Percentiles rank a stretch among this genome's conserved stretches.
Evolutionary conservation across 2,888 invertebrate species (phyloP).

Genomic region (Temnothorax ravouxi): DNA sequence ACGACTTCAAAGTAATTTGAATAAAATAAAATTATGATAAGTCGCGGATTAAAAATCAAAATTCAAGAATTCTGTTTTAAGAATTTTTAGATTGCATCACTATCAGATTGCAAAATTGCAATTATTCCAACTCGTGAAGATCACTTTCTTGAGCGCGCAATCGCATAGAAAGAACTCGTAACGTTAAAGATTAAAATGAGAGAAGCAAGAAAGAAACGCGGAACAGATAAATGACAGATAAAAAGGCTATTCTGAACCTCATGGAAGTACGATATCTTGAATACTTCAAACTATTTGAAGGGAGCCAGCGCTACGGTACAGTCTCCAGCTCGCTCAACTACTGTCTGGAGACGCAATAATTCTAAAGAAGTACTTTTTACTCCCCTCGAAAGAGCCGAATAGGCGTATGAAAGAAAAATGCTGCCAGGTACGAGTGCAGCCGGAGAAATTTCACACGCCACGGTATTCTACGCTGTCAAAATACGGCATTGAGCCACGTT

Average conservation of each 20-base stretch:
- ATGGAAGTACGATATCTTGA: constrained; percentile 24
- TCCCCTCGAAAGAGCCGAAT: not conserved
- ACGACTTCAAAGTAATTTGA: not conserved
- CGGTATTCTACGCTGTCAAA: constrained; percentile 84
- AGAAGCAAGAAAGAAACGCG: not conserved
- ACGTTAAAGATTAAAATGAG: constrained; percentile 20
- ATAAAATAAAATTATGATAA: not conserved
- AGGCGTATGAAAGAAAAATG: constrained; percentile 48
- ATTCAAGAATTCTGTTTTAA: not conserved
- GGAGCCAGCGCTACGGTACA: not conserved
- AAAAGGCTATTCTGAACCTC: not conserved
- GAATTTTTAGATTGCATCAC: not conserved
- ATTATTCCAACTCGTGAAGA: not conserved
- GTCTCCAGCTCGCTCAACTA: constrained; percentile 20
- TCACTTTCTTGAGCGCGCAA: not conserved
- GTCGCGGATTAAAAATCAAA: not conserved
- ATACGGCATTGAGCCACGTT: constrained; percentile 79
- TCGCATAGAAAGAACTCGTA: not conserved
- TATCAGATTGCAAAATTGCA: not conserved
- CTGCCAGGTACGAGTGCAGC: constrained; percentile 36
- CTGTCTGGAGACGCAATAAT: constrained; percentile 52
- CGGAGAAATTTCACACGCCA: constrained; percentile 82
- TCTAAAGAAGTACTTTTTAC: constrained; percentile 39
- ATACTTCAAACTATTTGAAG: constrained; percentile 37
- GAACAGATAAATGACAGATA: not conserved